These are phyloP conservation scores for Strix aluco DNA, from an alignment of 2,113 vertebrate genomes.

Conservation along the genomic window DNA sequence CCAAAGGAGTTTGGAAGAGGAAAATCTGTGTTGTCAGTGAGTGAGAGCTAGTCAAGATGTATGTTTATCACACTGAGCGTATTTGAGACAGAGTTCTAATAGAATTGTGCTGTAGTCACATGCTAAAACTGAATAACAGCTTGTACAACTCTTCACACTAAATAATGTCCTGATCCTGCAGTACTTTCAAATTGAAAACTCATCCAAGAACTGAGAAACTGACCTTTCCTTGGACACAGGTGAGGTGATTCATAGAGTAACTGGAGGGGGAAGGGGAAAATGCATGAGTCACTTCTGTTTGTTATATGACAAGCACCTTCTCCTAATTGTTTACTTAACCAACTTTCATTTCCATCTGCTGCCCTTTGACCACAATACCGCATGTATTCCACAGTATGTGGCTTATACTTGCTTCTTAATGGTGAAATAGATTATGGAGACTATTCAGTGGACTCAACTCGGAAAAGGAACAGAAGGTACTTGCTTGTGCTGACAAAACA, in stretches of 20 bases:
- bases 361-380: neutral
- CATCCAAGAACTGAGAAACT: neutral
- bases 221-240: conserved; percentile 16
- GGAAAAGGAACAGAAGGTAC: neutral
- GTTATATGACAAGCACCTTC: neutral
- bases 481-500: neutral
- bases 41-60: conserved; percentile 6
- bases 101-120: neutral
- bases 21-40: neutral
- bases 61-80: neutral
- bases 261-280: neutral
- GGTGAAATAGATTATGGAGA: neutral
- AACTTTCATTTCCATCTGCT: neutral
- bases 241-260: neutral
- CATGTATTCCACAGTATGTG: neutral
- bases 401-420: neutral
- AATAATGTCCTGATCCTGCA: neutral
- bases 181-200: conserved; percentile 13
- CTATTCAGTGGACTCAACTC: neutral
- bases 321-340: neutral
- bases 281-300: conserved; percentile 21
- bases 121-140: neutral
- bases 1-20: neutral
- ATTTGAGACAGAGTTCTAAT: neutral
- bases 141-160: neutral